Base-by-base conservation (phyloP, 2,113 vertebrate species). In the Myiozetetes cayanensis region DNA sequence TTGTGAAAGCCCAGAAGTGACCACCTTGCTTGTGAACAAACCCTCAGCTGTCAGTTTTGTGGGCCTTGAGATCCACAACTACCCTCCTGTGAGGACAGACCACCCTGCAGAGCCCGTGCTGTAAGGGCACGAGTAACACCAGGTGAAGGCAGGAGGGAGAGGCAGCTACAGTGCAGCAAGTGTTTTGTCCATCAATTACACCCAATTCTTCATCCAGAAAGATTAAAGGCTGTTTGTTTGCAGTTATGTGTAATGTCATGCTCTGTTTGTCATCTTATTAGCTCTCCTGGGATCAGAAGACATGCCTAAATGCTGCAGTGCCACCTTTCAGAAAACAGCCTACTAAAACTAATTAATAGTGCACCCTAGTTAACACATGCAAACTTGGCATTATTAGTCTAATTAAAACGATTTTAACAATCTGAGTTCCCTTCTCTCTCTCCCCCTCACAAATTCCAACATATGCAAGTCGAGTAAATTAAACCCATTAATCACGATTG, bases 401-500 rank as follows among this genome's bases (percentile, higher is more conserved):
- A 98, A 98, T 98, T 98, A 97, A 98, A 97, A 94, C 94, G 91
- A 94, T 96, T 98, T 97, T 97, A 97, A 92, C 94, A 97, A 89
- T 89, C 88, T 25, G 53, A 97, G 63, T 92, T 92, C 71, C 63
- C 30, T 95, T 85, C 47, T 90, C 70, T 90, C 66, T 92, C 70
- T 88, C 61, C 79, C 87, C 78, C 46, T 94, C 85, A 81, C 92
- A 61, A 83, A 96, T 83, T 94, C 90, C 78, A 95, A 85, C 72
- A 67, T 92, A 94, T 68, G 74, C 93, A 83, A 97, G 93, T 97
- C 95, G 97, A 98, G 93, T 95, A 98, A 98, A 98, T 98, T 98
- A 98, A 98, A 97, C 53, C 46, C 96, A 98, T 98, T 98, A 97
- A 98, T 98, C 97, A 98, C 97, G 66, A 91, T 89, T 97, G 96